Percentiles rank a stretch among this genome's conserved stretches.
These are phyloP conservation scores for Hermaeophaga mercurialis DNA, from an alignment of 2,888 invertebrate species.

Conservation along the genomic window DNA sequence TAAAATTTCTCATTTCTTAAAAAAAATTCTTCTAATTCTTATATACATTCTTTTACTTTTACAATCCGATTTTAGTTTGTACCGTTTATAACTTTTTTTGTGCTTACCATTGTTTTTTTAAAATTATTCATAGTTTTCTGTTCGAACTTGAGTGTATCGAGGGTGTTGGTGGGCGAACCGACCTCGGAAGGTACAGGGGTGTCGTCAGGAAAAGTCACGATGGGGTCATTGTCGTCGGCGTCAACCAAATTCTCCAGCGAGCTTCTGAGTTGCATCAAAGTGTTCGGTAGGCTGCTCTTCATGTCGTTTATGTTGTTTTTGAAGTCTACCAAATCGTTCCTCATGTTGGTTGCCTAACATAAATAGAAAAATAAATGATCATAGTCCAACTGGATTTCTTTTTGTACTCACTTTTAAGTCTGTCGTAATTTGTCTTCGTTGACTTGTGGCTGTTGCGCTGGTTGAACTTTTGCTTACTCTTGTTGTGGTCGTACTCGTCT, in stretches of 20 bases:
- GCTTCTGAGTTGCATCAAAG: constrained; percentile 61
- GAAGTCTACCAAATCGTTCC: constrained; percentile 78
- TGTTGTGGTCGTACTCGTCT: constrained; percentile 65
- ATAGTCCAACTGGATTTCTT: not conserved
- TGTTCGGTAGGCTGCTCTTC: constrained; percentile 64
- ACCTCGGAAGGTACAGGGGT: constrained; percentile 68
- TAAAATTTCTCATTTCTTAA: too few species aligned
- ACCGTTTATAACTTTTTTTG: too few species aligned
- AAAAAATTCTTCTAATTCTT: too few species aligned
- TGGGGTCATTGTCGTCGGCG: constrained; percentile 65
- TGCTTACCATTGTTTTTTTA: constrained; percentile 69
- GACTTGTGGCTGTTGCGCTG: constrained; percentile 55
- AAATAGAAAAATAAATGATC: too few species aligned
- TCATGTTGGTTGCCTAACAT: constrained; percentile 71
- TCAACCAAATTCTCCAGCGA: constrained; percentile 82
- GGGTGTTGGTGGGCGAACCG: constrained; percentile 52
- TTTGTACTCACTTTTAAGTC: constrained; percentile 66
- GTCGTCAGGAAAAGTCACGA: constrained; percentile 82
- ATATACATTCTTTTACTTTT: too few species aligned
- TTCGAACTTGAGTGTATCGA: constrained; percentile 79
- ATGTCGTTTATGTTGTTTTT: constrained; percentile 87
- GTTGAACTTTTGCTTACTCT: constrained; percentile 62
- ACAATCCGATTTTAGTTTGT: too few species aligned
- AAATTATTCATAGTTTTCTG: constrained; percentile 82
- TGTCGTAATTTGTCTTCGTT: constrained; percentile 54